Conservation (phyloP, 2,113 vertebrate species). For the Rissa tridactyla region DNA sequence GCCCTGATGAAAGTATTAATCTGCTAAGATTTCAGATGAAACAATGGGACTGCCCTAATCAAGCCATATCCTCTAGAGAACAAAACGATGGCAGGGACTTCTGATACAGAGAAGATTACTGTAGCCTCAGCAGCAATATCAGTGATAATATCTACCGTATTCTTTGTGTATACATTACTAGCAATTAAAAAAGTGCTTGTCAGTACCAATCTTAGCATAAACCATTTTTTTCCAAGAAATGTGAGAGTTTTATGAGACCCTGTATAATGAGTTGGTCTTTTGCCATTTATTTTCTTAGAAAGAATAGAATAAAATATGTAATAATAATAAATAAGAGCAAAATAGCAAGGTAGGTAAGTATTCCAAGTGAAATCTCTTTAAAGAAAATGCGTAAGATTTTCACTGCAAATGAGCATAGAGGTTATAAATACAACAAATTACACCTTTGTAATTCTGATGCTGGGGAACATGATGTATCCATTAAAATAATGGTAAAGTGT, state of each 20-base stretch:
- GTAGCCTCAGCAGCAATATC: background rate
- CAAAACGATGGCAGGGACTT: background rate
- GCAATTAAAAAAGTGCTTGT: conserved; percentile 61
- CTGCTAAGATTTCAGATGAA: conserved; percentile 56
- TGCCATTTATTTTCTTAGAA: conserved; percentile 51
- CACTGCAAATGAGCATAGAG: conserved; percentile 5
- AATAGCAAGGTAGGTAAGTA: conserved; percentile 38
- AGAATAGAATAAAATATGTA: conserved; percentile 32
- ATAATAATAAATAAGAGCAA: conserved; percentile 60
- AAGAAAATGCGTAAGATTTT: conserved; percentile 1
- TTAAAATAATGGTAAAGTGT: conserved; percentile 32
- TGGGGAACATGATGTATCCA: background rate
- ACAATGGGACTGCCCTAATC: conserved; percentile 38
- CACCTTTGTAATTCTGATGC: conserved; percentile 33
- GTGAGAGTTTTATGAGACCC: conserved; percentile 19
- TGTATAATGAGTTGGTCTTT: conserved; percentile 54
- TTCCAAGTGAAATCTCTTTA: conserved; percentile 29
- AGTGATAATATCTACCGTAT: background rate
- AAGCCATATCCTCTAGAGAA: background rate
- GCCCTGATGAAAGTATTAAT: conserved; percentile 58
- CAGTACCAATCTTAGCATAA: conserved; percentile 21
- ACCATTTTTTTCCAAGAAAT: conserved; percentile 15
- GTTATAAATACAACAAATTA: conserved; percentile 35
- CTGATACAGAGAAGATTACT: conserved; percentile 15
- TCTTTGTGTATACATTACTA: conserved; percentile 20